Percentiles rank a stretch among this genome's conserved stretches.
Conservation (phyloP, 2,113 vertebrate species). For the Piaya cayana region DNA sequence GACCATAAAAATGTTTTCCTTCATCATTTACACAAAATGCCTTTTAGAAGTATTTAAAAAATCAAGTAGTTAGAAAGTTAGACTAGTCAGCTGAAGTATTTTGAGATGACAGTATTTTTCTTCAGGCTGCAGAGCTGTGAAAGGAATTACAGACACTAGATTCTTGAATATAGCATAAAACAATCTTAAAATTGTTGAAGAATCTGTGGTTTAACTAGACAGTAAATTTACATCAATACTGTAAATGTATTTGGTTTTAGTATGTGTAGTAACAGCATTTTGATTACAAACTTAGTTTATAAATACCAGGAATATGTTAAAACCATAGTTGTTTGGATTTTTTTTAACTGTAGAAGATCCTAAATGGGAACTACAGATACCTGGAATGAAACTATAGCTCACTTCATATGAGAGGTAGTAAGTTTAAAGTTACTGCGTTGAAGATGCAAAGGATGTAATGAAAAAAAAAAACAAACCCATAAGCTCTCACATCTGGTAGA, state of each 20-base stretch:
- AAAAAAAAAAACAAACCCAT: background rate
- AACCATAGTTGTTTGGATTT: background rate
- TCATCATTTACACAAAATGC: too few species aligned
- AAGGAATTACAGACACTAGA: background rate
- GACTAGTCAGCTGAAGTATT: background rate
- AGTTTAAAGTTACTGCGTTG: background rate
- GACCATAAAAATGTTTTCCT: background rate
- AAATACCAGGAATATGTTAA: background rate
- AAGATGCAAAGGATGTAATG: background rate
- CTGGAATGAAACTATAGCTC: background rate
- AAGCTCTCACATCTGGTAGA: background rate
- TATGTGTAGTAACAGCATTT: background rate
- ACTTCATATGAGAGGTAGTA: background rate
- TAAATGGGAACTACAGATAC: background rate
- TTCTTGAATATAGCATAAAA: background rate
- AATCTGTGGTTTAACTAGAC: background rate
- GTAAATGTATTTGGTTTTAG: background rate
- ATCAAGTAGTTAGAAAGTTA: background rate
- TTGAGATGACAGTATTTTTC: background rate
- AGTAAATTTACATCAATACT: background rate
- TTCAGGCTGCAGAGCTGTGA: background rate
- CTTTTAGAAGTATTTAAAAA: too few species aligned
- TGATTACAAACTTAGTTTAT: background rate
- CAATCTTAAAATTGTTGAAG: background rate
- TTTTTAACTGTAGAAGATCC: background rate